phyloP scores from a whole-genome alignment of 2,113 vertebrate genomes.

The Neogobius melanostomus region DNA sequence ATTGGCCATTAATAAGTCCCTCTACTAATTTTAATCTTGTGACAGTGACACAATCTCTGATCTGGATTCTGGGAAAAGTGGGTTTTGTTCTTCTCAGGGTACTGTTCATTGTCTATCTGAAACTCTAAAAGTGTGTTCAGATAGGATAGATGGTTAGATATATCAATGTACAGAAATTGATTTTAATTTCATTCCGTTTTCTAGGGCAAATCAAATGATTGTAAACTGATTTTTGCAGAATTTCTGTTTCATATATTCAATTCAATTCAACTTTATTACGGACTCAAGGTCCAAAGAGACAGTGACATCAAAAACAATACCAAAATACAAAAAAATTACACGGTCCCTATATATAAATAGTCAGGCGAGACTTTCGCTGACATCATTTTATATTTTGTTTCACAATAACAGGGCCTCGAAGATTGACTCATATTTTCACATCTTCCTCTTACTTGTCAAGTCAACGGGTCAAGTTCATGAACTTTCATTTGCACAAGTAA shows the following conservation, averaged over 20 bases:
- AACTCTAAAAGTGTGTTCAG: background rate
- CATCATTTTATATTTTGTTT: conserved; percentile 27
- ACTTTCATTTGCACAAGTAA: conserved; percentile 2
- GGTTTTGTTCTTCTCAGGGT: no score
- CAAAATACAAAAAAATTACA: no score
- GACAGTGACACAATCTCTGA: background rate
- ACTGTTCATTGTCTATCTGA: no score
- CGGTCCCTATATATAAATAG: background rate
- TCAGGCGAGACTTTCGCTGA: conserved; percentile 1
- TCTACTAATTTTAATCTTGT: no score
- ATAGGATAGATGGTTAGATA: background rate
- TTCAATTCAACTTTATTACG: no score
- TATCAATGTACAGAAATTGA: background rate
- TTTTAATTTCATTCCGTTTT: background rate
- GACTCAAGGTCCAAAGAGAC: no score
- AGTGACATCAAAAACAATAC: no score
- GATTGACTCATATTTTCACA: conserved; percentile 21
- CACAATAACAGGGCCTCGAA: conserved; percentile 11
- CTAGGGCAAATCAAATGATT: background rate
- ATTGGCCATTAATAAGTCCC: no score
- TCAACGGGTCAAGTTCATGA: background rate
- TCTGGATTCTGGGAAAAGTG: background rate
- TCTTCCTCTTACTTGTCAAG: conserved; percentile 35
- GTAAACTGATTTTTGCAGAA: no score
- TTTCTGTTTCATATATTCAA: no score